Evolutionary conservation across 2,113 vertebrate genomes (phyloP), one percentile per base, ranked within the genome.

Genomic region (Pseudolaguvia tuberculata): DNA sequence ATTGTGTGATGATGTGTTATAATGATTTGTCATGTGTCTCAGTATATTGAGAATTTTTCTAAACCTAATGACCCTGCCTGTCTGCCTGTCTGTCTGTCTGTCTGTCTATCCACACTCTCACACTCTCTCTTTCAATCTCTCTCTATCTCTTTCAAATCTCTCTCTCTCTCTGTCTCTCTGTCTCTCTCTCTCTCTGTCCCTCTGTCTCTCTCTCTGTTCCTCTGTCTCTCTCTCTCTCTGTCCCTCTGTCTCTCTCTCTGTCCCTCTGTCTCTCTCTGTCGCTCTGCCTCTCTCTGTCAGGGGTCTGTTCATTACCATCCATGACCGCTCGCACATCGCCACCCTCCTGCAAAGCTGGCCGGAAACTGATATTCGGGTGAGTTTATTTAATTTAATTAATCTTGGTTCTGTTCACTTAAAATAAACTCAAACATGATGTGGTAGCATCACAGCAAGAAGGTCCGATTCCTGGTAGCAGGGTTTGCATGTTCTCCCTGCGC

Each of bases 241-340:
- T n/a, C n/a, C n/a, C n/a, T n/a, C n/a, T n/a, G n/a, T n/a, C n/a
- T n/a, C n/a, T n/a, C n/a, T n/a, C n/a, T n/a, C n/a, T n/a, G n/a
- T n/a, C n/a, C n/a, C n/a, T n/a, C n/a, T n/a, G n/a, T n/a, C n/a
- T n/a, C n/a, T n/a, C n/a, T n/a, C n/a, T n/a, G n/a, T n/a, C n/a
- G n/a, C 23, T 63, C 27, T 75, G 25, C 20, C 50, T 70, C 23
- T 77, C n/a, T 76, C 21, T 74, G 4, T 55, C 39, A 98, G 96
- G 85, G 97, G 97, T 29, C 92, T 99, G 70, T 99, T 98, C 86
- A 95, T 99, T 84, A 94, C 93, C 51, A 94, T 97, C 73, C 94
- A 99, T 63, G 97, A 99, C 82, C 88, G 88, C 66, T 92, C 92
- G 14, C 96, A 98, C 79, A 92, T 99, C 53, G 85, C 92, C 82